Evolutionary conservation across 2,113 vertebrate genomes (phyloP).

Genomic region (Pristiophorus japonicus): DNA sequence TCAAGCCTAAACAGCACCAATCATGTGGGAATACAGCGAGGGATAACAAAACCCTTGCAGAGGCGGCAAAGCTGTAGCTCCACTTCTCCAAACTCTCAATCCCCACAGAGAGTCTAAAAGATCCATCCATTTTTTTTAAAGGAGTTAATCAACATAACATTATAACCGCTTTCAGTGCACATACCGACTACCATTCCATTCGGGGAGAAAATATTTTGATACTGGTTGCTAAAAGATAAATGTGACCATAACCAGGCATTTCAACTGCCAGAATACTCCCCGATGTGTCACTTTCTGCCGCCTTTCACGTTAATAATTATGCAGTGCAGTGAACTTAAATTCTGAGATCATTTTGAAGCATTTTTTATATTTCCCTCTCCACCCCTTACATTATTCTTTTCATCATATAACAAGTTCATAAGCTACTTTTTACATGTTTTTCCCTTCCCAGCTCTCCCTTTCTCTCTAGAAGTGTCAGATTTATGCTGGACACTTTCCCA

Average conservation of each 20-base stretch:
- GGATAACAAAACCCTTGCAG: background rate
- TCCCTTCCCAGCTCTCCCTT: background rate
- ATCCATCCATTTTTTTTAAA: background rate
- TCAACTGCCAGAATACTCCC: background rate
- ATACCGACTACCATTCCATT: background rate
- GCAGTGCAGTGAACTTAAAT: background rate
- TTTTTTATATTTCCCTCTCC: background rate
- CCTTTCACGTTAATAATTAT: constrained; percentile 8
- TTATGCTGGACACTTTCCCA: background rate
- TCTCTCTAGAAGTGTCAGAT: background rate
- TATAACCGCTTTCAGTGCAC: background rate
- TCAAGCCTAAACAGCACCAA: background rate
- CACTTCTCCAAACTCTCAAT: background rate
- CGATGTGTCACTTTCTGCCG: background rate
- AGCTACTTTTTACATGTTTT: background rate
- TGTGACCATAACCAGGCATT: background rate
- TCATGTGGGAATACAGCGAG: background rate
- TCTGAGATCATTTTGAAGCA: background rate
- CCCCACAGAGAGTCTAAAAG: background rate
- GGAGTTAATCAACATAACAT: constrained; percentile 2
- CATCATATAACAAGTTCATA: background rate
- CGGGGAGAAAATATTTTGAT: constrained; percentile 6
- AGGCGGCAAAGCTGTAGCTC: background rate
- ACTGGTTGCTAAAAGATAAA: background rate
- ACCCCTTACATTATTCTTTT: too few relatives aligned